These are phyloP conservation scores for Pelobates fuscus DNA, from an alignment of 2,113 vertebrate species.

Conservation along the genomic window DNA sequence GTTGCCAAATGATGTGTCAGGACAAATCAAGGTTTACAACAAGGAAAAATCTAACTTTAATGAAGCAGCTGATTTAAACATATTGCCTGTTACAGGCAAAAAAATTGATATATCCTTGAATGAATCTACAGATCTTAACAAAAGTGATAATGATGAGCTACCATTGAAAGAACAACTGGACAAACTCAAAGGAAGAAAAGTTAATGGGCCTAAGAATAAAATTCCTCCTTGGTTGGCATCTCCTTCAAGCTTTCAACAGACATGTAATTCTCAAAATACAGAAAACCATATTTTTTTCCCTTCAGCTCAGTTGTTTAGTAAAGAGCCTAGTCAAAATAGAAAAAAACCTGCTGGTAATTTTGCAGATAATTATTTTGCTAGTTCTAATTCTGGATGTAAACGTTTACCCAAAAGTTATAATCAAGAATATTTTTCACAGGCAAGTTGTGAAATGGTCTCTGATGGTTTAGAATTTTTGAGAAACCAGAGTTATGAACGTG, in stretches of 20 bases:
- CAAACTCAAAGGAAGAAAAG: conserved; percentile 63
- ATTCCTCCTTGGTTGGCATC: conserved; percentile 80
- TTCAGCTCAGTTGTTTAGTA: conserved; percentile 59
- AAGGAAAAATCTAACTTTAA: neutral
- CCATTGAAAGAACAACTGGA: conserved; percentile 66
- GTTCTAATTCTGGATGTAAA: conserved; percentile 54
- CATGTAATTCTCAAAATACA: conserved; percentile 56
- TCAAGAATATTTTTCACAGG: conserved; percentile 38
- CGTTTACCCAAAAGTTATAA: conserved; percentile 48
- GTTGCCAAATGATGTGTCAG: neutral
- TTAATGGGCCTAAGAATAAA: conserved; percentile 61
- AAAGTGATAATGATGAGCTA: conserved; percentile 58
- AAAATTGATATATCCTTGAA: neutral
- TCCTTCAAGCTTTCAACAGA: conserved; percentile 55
- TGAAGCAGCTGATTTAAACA: neutral
- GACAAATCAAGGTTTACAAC: neutral
- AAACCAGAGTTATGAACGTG: conserved; percentile 49
- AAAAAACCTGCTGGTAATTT: conserved; percentile 52
- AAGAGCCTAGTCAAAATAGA: conserved; percentile 24
- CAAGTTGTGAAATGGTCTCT: conserved; percentile 15
- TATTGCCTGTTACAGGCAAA: no score
- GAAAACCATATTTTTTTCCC: conserved; percentile 75
- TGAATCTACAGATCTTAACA: neutral
- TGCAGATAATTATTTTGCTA: conserved; percentile 55
- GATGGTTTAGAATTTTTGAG: conserved; percentile 59